Evolutionary conservation across 2,113 vertebrate genomes (phyloP).

Genomic region (Megalops atlanticus): DNA sequence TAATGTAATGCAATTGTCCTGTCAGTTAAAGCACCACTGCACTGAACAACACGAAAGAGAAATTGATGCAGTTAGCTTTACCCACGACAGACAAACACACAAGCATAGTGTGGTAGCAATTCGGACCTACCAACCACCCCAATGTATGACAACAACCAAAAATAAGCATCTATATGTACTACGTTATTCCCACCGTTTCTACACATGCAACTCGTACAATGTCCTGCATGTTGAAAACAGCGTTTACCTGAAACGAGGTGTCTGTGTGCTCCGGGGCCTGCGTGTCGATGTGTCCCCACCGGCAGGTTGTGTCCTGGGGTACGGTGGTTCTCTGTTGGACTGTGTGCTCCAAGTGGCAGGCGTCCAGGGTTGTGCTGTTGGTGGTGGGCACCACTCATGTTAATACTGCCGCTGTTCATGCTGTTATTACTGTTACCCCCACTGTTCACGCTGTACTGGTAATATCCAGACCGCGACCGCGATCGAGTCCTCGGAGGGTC

Average conservation of each 20-base stretch:
- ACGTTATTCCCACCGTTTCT: no score
- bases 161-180: no score
- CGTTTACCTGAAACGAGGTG: slow-evolving; percentile 67
- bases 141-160: no score
- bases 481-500: slow-evolving; percentile 78
- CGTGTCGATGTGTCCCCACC: slow-evolving; percentile 60
- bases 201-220: not conserved
- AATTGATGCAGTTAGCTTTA: no score
- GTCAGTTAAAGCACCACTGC: not conserved
- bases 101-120: no score
- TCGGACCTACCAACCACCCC: no score
- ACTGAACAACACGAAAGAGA: not conserved
- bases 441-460: slow-evolving; percentile 63
- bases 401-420: slow-evolving; percentile 49
- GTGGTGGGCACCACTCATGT: slow-evolving; percentile 18
- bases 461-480: slow-evolving; percentile 77
- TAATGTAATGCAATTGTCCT: no score
- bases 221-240: not conserved
- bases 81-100: no score
- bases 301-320: slow-evolving; percentile 62
- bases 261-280: slow-evolving; percentile 63
- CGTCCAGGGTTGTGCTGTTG: slow-evolving; percentile 61
- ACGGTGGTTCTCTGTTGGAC: slow-evolving; percentile 66
- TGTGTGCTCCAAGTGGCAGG: slow-evolving; percentile 60
- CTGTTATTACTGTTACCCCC: slow-evolving; percentile 60